phyloP scores from a whole-genome alignment of 2,113 vertebrate species.

The Rana temporaria region DNA sequence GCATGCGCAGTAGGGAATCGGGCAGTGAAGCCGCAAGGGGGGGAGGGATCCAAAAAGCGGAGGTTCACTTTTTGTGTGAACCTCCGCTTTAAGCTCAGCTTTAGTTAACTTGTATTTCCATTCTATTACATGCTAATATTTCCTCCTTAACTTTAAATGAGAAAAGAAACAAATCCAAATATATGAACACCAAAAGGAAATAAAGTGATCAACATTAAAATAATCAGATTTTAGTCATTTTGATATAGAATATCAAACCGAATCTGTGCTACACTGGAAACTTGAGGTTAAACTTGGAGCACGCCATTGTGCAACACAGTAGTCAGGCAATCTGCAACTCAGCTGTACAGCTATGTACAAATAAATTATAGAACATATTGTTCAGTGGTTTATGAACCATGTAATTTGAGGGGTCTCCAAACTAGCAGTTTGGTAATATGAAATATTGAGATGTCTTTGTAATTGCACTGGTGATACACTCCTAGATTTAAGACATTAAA shows the following conservation, averaged over 20 bases:
- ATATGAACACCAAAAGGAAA: too few species aligned
- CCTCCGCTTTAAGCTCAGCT: too few species aligned
- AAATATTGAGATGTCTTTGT: slow-evolving; percentile 54
- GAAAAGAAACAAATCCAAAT: too few species aligned
- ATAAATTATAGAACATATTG: slow-evolving; percentile 53
- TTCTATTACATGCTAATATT: too few species aligned
- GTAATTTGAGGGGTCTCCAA: slow-evolving; percentile 41
- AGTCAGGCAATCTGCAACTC: slow-evolving; percentile 29
- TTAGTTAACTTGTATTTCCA: too few species aligned
- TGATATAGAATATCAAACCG: background rate
- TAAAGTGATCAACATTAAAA: background rate
- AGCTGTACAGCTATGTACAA: slow-evolving; percentile 43
- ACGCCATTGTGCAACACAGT: slow-evolving; percentile 19
- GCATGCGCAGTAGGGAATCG: too few species aligned
- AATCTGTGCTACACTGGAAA: slow-evolving; percentile 13
- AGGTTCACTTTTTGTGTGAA: too few species aligned
- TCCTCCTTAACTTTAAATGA: too few species aligned
- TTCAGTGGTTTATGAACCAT: slow-evolving; percentile 44
- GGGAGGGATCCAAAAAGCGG: too few species aligned
- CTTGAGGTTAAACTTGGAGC: slow-evolving; percentile 43
- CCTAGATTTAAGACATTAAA: slow-evolving; percentile 29
- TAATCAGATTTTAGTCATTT: background rate
- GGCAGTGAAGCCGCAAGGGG: too few species aligned
- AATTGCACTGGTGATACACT: slow-evolving; percentile 49
- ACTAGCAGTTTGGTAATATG: slow-evolving; percentile 48